Percentiles rank a stretch among this genome's conserved stretches.
Evolutionary conservation across 2,113 vertebrate genomes (phyloP).

Genomic region (Octodon degus): DNA sequence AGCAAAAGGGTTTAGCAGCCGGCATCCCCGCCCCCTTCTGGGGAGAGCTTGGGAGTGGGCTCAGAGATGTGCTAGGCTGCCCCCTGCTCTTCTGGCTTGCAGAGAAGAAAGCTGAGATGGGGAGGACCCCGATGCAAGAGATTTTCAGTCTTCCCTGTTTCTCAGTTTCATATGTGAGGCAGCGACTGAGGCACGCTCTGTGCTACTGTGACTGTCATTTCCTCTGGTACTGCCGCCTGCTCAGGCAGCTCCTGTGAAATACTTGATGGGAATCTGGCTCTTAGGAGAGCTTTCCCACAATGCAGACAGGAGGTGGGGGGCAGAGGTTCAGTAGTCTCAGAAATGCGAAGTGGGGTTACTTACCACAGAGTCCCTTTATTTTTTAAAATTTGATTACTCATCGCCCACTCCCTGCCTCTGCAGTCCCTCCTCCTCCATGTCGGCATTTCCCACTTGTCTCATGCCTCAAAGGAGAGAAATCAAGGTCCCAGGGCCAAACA

Average conservation of each 20-base stretch:
- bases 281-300: neutral
- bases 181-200: neutral
- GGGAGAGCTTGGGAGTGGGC: constrained; percentile 65
- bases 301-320: neutral
- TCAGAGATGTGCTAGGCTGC: constrained; percentile 14
- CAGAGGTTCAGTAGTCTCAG: neutral
- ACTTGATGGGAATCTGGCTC: neutral
- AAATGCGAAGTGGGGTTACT: neutral
- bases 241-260: neutral
- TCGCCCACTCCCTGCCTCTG: neutral
- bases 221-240: neutral
- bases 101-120: neutral
- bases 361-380: neutral
- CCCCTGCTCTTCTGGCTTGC: constrained; percentile 6
- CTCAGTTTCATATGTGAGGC: neutral
- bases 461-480: constrained; percentile 57
- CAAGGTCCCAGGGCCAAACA: constrained; percentile 57
- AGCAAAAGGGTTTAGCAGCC: constrained; percentile 76
- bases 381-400: neutral
- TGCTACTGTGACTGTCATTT: neutral
- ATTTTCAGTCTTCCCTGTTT: neutral
- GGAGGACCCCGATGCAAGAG: neutral
- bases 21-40: constrained; percentile 30
- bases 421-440: neutral
- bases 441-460: constrained; percentile 16